Evolutionary conservation across 2,888 invertebrate genomes (phyloP).

Genomic region (Cinara cedri): DNA sequence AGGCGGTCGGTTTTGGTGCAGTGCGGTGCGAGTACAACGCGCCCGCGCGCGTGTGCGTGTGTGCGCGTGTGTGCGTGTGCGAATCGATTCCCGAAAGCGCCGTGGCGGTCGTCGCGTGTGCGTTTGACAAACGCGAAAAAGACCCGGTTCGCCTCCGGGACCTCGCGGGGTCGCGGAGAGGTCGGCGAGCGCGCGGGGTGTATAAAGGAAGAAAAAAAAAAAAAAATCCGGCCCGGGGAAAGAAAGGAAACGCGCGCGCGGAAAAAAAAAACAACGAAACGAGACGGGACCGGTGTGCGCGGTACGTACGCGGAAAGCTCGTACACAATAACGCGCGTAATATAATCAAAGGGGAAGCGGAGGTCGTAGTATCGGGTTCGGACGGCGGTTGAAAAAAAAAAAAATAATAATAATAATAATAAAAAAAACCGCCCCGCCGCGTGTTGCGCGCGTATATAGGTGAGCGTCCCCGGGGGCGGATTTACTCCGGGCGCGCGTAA

Average conservation of each 20-base stretch:
- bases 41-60: neutral
- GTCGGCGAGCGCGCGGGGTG: neutral
- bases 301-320: too few species aligned
- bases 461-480: conserved; percentile 28
- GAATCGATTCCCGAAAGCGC: conserved; percentile 48
- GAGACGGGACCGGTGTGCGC: too few species aligned
- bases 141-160: conserved; percentile 33
- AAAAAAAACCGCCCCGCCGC: too few species aligned
- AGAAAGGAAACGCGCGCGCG: too few species aligned
- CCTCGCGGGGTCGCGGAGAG: neutral
- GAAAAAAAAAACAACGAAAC: too few species aligned
- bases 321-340: too few species aligned
- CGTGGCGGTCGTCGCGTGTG: conserved; percentile 2
- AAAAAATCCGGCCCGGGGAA: neutral
- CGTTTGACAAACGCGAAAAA: conserved; percentile 48
- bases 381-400: neutral
- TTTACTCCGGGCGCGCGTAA: neutral
- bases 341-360: neutral
- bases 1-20: conserved; percentile 20
- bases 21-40: neutral
- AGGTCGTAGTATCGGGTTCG: conserved; percentile 18
- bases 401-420: too few species aligned
- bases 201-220: conserved; percentile 6
- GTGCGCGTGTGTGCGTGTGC: neutral
- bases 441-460: too few species aligned